A percentile compares a stretch with the other conserved stretches of the same genome.
These are phyloP conservation scores for Triops longicaudatus DNA, from an alignment of 1,140 invertebrate genomes.

Conservation along the genomic window DNA sequence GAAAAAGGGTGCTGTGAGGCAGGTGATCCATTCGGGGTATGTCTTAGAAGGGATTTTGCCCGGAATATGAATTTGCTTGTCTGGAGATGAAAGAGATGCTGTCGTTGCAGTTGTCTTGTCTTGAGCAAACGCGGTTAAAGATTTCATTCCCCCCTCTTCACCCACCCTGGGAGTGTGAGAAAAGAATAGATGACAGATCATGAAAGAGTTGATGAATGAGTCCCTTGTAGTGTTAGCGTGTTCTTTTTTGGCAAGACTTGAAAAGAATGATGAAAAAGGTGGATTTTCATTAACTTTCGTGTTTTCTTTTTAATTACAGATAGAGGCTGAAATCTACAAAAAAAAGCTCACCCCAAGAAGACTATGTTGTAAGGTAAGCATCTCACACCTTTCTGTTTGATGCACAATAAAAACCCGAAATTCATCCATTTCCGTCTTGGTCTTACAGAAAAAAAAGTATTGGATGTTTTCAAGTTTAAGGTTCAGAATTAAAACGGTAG, in stretches of 20 bases:
- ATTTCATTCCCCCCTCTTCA: not conserved
- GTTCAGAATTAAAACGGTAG: no score
- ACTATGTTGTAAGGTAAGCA: not conserved
- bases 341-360: not conserved
- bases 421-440: no score
- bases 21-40: not conserved
- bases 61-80: not conserved
- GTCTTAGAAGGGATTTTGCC: not conserved
- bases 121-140: conserved; percentile 11
- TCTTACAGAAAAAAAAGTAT: no score
- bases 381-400: no score
- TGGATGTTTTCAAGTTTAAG: no score
- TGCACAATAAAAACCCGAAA: no score
- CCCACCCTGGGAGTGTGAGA: not conserved
- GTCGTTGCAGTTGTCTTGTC: not conserved
- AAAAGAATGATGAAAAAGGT: not conserved
- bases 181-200: conserved; percentile 8
- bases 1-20: not conserved
- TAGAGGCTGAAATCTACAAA: not conserved
- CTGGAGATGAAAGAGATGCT: conserved; percentile 1
- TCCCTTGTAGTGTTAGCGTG: not conserved
- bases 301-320: not conserved
- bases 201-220: conserved; percentile 2
- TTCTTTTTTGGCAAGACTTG: not conserved
- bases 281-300: not conserved